These are phyloP conservation scores for Bombus turneri DNA, from an alignment of 1,140 invertebrate species.

Conservation along the genomic window DNA sequence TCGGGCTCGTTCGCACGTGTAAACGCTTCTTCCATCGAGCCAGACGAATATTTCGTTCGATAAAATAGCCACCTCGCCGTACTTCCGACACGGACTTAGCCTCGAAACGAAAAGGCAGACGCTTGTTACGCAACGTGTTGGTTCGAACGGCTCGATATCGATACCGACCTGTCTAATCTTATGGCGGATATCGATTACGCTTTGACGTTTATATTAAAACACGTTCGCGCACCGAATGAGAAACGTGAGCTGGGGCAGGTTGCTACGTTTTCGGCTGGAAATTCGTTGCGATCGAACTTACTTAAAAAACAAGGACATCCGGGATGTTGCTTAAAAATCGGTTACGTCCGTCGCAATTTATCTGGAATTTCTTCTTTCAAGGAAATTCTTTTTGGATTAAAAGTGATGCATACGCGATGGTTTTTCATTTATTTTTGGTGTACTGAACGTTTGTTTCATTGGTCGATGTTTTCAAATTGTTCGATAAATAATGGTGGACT, in stretches of 20 bases:
- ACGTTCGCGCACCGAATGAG: slow-evolving; percentile 47
- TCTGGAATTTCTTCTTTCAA: neutral
- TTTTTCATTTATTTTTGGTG: neutral
- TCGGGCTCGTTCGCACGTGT: slow-evolving; percentile 7
- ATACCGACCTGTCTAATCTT: slow-evolving; percentile 22
- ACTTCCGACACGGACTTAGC: slow-evolving; percentile 38
- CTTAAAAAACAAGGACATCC: neutral
- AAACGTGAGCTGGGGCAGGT: neutral
- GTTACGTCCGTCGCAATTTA: neutral
- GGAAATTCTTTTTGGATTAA: too few species aligned
- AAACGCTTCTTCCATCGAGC: slow-evolving; percentile 29
- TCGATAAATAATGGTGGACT: too few species aligned
- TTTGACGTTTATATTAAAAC: slow-evolving; percentile 65
- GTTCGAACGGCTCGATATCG: slow-evolving; percentile 23
- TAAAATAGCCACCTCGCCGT: slow-evolving; percentile 8
- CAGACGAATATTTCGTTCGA: slow-evolving; percentile 34
- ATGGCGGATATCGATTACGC: slow-evolving; percentile 62
- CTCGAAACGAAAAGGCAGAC: slow-evolving; percentile 13
- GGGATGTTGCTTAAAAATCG: neutral
- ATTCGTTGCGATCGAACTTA: slow-evolving; percentile 38
- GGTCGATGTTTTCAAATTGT: neutral
- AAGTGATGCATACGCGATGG: too few species aligned
- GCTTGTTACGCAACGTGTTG: slow-evolving; percentile 31
- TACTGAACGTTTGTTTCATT: neutral
- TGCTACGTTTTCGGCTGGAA: slow-evolving; percentile 45